Evolutionary conservation across 23 tunicate species (phyloP).

Genomic region (Ciona savignyi): DNA sequence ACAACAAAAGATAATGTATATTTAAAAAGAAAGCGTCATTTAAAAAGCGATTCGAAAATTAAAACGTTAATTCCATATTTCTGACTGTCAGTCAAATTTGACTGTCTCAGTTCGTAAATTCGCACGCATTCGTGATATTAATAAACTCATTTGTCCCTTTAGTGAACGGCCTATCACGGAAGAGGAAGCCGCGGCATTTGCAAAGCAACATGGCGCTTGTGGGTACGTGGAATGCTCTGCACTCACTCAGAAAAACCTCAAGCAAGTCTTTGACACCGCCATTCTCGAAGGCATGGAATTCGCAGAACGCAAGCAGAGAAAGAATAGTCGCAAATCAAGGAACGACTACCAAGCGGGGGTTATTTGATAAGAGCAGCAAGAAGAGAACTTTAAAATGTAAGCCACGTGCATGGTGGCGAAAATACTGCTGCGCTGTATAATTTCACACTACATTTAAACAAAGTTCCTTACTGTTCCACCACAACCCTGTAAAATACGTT

Average conservation of each 20-base stretch:
- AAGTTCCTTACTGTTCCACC: not conserved
- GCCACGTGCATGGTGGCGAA: not conserved
- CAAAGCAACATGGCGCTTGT: constrained; percentile 35
- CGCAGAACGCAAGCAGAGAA: constrained; percentile 38
- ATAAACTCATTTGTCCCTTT: constrained; percentile 2
- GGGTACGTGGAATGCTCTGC: constrained; percentile 98
- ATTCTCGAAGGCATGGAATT: constrained; percentile 71
- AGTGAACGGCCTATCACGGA: constrained; percentile 75
- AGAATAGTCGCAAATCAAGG: constrained; percentile 6
- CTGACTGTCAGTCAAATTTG: too few species aligned
- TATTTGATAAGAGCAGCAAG: not conserved
- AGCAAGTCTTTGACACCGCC: constrained; percentile 87
- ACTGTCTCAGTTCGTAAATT: too few species aligned
- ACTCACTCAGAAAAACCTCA: constrained; percentile 86
- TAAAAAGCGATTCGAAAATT: not conserved
- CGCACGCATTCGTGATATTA: too few species aligned
- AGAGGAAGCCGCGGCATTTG: constrained; percentile 64
- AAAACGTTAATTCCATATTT: not conserved
- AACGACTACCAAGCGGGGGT: not conserved
- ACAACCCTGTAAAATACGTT: not conserved
- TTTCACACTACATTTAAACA: not conserved
- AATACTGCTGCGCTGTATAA: not conserved
- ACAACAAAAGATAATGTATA: too few species aligned
- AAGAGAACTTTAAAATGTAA: not conserved
- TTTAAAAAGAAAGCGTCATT: not conserved